These are phyloP conservation scores for Caenorhabditis wallacei DNA, from an alignment of 2,888 invertebrate genomes.

Conservation along the genomic window DNA sequence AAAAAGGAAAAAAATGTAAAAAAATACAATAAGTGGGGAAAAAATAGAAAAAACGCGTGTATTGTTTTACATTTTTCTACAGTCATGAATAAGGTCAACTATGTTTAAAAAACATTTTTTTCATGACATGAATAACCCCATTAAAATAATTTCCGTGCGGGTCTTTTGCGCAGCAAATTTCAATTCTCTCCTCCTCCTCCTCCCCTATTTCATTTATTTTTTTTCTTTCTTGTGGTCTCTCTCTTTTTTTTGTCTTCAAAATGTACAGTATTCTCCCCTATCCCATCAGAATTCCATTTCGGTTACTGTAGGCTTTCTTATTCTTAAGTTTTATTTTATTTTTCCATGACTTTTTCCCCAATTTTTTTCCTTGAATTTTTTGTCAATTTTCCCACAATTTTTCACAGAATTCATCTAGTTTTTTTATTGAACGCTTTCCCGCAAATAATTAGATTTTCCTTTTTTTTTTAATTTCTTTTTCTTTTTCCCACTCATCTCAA, in stretches of 20 bases:
- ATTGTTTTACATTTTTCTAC: too few species aligned
- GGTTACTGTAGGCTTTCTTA: slow-evolving; percentile 52
- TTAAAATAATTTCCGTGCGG: too few species aligned
- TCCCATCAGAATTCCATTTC: slow-evolving; percentile 50
- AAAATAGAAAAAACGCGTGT: too few species aligned
- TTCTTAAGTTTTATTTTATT: slow-evolving; percentile 3
- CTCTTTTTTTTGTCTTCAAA: neutral
- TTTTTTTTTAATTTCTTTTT: neutral
- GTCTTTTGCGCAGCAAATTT: too few species aligned
- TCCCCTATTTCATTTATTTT: slow-evolving; percentile 42
- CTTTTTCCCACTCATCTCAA: slow-evolving; percentile 2
- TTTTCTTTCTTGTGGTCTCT: slow-evolving; percentile 36
- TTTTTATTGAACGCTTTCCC: slow-evolving; percentile 33
- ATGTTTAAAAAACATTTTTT: neutral
- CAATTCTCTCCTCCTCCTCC: too few species aligned
- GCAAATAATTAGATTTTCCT: slow-evolving; percentile 52
- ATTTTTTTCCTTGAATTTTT: neutral
- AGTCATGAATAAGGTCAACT: too few species aligned
- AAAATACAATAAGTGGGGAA: too few species aligned
- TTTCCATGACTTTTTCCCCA: slow-evolving; percentile 27
- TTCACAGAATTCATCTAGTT: slow-evolving; percentile 58
- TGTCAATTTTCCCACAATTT: slow-evolving; percentile 17
- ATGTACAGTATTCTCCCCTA: slow-evolving; percentile 36
- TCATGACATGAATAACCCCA: too few species aligned
- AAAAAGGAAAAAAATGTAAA: too few species aligned